These are phyloP conservation scores for Thelohanellus kitauei DNA, from an alignment of 30 jellyfish, hydroid and myxozoan species.

Conservation along the genomic window DNA sequence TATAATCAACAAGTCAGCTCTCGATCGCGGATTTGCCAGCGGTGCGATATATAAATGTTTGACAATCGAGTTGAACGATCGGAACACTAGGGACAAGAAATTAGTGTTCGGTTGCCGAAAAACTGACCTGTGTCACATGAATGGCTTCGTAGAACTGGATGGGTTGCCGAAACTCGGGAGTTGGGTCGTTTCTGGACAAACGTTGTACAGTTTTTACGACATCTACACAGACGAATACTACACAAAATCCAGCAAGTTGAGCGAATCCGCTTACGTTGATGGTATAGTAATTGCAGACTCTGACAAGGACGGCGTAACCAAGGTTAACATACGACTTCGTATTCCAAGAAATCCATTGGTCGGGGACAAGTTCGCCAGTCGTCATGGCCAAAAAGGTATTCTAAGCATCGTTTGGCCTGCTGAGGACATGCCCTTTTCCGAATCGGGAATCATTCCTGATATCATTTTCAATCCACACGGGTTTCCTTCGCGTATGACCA, in stretches of 20 bases:
- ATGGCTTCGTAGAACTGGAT: not conserved
- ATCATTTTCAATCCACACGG: constrained; percentile 90
- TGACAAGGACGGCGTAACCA: not conserved
- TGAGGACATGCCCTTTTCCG: constrained; percentile 76
- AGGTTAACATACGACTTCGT: not conserved
- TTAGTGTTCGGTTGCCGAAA: not conserved
- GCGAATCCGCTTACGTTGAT: constrained; percentile 73
- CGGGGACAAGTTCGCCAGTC: constrained; percentile 78
- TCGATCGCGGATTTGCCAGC: constrained; percentile 52
- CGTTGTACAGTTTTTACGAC: constrained; percentile 28
- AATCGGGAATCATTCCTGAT: constrained; percentile 77
- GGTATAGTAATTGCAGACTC: constrained; percentile 9
- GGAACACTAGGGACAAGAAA: not conserved
- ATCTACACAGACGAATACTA: constrained; percentile 23
- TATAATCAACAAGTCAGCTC: constrained; percentile 39
- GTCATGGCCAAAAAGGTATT: constrained; percentile 96
- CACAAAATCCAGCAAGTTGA: constrained; percentile 12
- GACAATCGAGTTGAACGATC: constrained; percentile 3
- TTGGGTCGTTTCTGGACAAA: not conserved
- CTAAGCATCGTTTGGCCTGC: constrained; percentile 72
- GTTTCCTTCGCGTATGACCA: constrained; percentile 93
- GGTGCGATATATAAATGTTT: constrained; percentile 43
- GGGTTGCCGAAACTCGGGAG: not conserved
- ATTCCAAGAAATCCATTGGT: constrained; percentile 58
- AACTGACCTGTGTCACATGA: not conserved